phyloP scores from a whole-genome alignment of 2,888 invertebrate genomes.

The Meliscaeva auricollis region DNA sequence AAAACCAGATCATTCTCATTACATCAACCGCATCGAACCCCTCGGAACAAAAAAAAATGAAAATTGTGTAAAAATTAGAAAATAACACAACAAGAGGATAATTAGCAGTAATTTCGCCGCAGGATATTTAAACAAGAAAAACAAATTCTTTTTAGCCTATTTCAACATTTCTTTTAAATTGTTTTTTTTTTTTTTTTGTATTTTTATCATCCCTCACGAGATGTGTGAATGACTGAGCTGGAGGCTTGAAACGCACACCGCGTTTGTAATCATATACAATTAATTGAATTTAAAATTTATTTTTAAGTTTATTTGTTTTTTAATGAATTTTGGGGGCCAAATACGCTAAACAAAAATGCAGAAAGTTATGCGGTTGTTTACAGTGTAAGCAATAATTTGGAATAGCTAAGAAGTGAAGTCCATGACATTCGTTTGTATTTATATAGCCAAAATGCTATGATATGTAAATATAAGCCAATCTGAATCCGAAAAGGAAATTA shows the following conservation, averaged over 20 bases:
- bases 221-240: slow-evolving; percentile 17
- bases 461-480: no score
- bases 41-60: slow-evolving; percentile 21
- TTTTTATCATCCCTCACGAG: slow-evolving; percentile 5
- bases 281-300: slow-evolving; percentile 38
- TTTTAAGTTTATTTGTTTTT: not conserved
- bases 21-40: slow-evolving; percentile 62
- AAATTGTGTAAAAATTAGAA: slow-evolving; percentile 57
- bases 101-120: slow-evolving; percentile 70
- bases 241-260: not conserved
- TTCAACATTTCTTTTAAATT: slow-evolving; percentile 21
- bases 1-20: slow-evolving; percentile 71
- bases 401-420: no score
- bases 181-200: not conserved
- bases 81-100: slow-evolving; percentile 70
- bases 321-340: not conserved
- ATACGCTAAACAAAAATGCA: not conserved
- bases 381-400: no score
- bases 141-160: slow-evolving; percentile 33
- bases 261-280: slow-evolving; percentile 18
- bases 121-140: slow-evolving; percentile 61
- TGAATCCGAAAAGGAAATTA: no score
- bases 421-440: no score
- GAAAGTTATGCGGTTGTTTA: no score
- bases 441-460: no score